Base-by-base conservation (phyloP, 2,888 invertebrate genomes). In the Watsonalla cultraria region DNA sequence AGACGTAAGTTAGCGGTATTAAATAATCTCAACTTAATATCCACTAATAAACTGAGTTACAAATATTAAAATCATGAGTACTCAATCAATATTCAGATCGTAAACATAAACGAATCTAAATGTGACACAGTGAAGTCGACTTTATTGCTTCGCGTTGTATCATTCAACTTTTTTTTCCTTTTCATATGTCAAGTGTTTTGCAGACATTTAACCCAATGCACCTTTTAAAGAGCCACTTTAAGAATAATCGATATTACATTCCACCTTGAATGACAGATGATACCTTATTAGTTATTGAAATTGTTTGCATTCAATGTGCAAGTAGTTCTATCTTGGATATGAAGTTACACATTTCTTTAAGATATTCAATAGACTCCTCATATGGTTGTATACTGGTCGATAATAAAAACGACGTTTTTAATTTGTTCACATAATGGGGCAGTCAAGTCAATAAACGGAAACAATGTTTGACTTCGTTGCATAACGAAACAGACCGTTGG, bases 401-500 rank as follows among this genome's bases (percentile, higher is more conserved):
- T 61, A 66, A 51, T 67, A 61, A 58, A 59, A 59, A 57, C 56
- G 59, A 57, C 68, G 62, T 55, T 68, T 24, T 61, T 57, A 61
- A 63, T 71, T 79, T 80, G 78, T 76, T 79, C 80, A 65, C 71
- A 74, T 80, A 80, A 42, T 42, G 74, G 81, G 82, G 72, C 82
- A 74, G 82, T 24, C 24, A 24, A 24, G 81, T 83, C 83, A 83
- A 84, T 76, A 84, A 68, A 80, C 83, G 67, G 68, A 60, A 65
- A 81, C 80, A 82, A 80, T 80, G 78, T 79, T 68, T 67, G 57
- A 65, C 65, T 64, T 72, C 74, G 80, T 82, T 79, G 70, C 59
- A 83, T 88, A 89, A 86, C 82, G 86, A 80, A 89, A 89, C 72
- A 76, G 74, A 74, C 75, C 74, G 77, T 75, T 80, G 85, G 76